Evolutionary conservation across 1,140 invertebrate genomes (phyloP), one percentile per base, ranked within the genome.

Genomic region (Sipha flava): DNA sequence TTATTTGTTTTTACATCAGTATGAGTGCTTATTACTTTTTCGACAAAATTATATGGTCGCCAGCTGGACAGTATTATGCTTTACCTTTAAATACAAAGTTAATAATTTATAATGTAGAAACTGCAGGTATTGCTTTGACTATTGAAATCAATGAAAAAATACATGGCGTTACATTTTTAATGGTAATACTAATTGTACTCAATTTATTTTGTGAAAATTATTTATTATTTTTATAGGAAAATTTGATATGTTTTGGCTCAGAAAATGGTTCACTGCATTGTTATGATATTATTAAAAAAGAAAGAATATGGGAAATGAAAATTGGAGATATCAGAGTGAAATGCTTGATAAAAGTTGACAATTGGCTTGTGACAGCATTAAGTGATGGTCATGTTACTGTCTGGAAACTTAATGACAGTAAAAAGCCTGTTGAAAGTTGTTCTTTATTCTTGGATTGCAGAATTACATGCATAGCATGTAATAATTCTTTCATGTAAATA

Each of bases 111-210:
- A 45, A 34, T 37, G 89, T 95, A 10, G 89, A 91, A 83, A 89
- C 88, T 73, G 93, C 91, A 1, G 90, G 90, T 4, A 86, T 93
- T 37, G 84, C 89, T 68, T 87, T 89, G 7, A 82, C 62, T 34
- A 75, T 83, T 14, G 79, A 82, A 66, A 73, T 80, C n/a, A 43
- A 66, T 64, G 37, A 79, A 5, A 81, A 81, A 75, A 80, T 83
- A 21, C 82, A 82, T 29, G 59, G 49, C 23, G 57, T 80, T 9
- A 29, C 43, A 4, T 83, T 83, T 72, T 31, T 83, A 43, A 47
- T 45, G 43, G 83, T 83, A 79, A 79, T 70, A 52, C 16, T 5
- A 47, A 47, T 70, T 16, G 52, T 29, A 31, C 45, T 21, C 4
- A 45, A 34, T 79, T 37, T 43, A 21, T 45, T 59, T 40, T 9